Evolutionary conservation across 1,140 invertebrate genomes (phyloP), one percentile per base, ranked within the genome.

Genomic region (Cheumatopsyche charites): DNA sequence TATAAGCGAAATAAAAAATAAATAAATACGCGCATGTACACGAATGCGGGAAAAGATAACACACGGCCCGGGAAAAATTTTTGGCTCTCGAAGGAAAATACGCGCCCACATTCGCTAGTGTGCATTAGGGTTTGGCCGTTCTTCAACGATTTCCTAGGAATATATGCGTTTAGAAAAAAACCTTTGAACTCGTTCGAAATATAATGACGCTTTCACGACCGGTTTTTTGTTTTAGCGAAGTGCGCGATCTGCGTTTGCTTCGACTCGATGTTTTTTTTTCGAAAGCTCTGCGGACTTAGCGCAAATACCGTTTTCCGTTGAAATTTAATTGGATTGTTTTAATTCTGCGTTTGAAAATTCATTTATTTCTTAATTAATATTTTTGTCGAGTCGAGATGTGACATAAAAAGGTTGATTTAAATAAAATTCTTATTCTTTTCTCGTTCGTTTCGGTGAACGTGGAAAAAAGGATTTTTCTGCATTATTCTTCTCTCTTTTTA

Each of bases 321-420:
- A 58, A 58, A 23, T 23, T 58, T 25, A 58, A 58, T 58, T 58
- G 19, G 23, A 58, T 58, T 58, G 19, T 58, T 9, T 52, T 36
- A 36, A 36, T 52, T 52, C 19, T 17, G 15, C 47, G 19, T 52
- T 52, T 17, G 19, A 19, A 52, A 52, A 17, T 17, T 17, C 21
- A 19, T 12, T 25, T 58, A 58, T 25, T 58, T 58, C 11, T 58
- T 26, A 58, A 58, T 58, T 58, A 58, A 25, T 58, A 58, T 58
- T 25, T 58, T 58, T 58, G 23, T 19, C n/a, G 19, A 52, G 47
- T 52, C 6, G 19, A 52, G 47, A 52, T 52, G 15, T 52, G 9
- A 52, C 15, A 17, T 17, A 19, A 17, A 45, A 52, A 52, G 47
- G 47, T 52, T 52, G 47, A 17, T 17, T 52, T 52, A 36, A 36